A percentile compares a stretch with the other conserved stretches of the same genome.
These are phyloP conservation scores for Pachyramphus minor DNA, from an alignment of 2,113 vertebrate genomes.

Conservation along the genomic window DNA sequence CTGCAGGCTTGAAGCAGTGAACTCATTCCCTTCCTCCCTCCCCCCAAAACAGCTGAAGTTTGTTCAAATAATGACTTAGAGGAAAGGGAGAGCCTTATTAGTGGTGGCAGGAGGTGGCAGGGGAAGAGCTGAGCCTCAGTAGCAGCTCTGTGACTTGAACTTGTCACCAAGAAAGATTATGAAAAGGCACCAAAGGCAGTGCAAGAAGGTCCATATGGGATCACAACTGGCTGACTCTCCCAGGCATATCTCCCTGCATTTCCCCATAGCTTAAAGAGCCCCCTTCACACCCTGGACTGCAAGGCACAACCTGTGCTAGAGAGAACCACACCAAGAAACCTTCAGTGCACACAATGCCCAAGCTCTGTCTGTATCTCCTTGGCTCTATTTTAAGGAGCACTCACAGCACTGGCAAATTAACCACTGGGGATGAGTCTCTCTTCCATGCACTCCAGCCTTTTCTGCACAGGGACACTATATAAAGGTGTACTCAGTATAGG, in stretches of 20 bases:
- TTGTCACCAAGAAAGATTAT: neutral
- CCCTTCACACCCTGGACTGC: too few relatives aligned
- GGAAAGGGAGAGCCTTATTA: neutral
- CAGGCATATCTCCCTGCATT: neutral
- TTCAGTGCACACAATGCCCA: neutral
- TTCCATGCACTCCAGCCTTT: neutral
- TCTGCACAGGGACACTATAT: neutral
- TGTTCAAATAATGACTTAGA: neutral
- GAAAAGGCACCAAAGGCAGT: neutral
- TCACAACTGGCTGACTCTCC: neutral
- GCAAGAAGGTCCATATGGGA: neutral
- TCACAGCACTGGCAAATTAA: neutral
- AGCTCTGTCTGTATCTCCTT: neutral
- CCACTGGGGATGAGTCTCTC: neutral
- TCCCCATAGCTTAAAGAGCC: neutral
- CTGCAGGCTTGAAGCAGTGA: neutral
- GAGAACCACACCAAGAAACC: neutral
- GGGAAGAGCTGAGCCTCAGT: neutral
- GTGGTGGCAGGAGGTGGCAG: neutral
- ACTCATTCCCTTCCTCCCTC: neutral
- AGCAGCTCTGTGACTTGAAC: neutral
- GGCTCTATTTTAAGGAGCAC: neutral
- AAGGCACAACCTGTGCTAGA: neutral
- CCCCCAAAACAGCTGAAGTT: neutral
- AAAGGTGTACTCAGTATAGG: neutral